A percentile compares a stretch with the other conserved stretches of the same genome.
Evolutionary conservation across 92 coral and sea anemone genomes (phyloP).

Genomic region (Montipora capitata): DNA sequence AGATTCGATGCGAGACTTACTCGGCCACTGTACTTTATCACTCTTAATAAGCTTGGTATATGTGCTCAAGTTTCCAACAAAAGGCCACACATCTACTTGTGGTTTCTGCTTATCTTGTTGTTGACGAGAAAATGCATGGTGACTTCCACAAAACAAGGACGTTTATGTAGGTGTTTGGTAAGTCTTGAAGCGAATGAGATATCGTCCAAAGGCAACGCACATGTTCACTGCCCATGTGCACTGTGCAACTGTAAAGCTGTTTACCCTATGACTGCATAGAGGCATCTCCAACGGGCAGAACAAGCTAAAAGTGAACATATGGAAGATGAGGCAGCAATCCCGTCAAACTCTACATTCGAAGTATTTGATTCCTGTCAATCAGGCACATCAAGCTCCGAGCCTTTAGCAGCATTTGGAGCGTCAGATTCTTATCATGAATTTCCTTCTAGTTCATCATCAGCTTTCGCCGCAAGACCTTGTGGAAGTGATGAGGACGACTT

Average conservation of each 20-base stretch:
- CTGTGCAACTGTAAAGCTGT: constrained; percentile 40
- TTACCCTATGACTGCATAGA: constrained; percentile 54
- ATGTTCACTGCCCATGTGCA: constrained; percentile 44
- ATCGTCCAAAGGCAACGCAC: constrained; percentile 2
- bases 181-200: constrained; percentile 7
- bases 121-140: too few species aligned
- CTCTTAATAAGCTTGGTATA: too few species aligned
- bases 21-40: too few species aligned
- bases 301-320: neutral
- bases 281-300: constrained; percentile 27
- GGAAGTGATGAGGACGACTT: neutral
- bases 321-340: neutral
- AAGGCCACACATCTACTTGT: too few species aligned
- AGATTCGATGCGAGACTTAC: too few species aligned
- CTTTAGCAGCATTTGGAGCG: neutral
- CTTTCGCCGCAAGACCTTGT: constrained; percentile 12
- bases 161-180: neutral
- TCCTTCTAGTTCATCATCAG: constrained; percentile 3
- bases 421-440: constrained; percentile 16
- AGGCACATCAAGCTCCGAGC: too few species aligned
- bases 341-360: constrained; percentile 5
- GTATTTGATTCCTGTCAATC: constrained; percentile 5
- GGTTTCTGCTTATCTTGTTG: too few species aligned
- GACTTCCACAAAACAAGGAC: too few species aligned
- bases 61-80: too few species aligned